A percentile compares a stretch with the other conserved stretches of the same genome.
Conservation (phyloP, 2,797 vertebrate species). For the Hypotaenidia philippensis region DNA sequence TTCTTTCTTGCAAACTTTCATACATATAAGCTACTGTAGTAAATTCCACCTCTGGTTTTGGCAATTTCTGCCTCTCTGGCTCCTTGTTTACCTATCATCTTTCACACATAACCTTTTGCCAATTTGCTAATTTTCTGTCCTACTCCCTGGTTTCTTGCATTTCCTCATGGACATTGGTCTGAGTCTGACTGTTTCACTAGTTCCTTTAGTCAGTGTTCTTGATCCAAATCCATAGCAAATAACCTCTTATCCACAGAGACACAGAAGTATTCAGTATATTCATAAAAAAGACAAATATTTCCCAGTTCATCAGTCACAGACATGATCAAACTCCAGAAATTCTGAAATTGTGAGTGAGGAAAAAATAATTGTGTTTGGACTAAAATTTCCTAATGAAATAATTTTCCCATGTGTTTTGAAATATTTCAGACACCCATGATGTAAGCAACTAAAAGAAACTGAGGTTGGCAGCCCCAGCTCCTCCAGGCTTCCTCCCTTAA, state of each 20-base stretch:
- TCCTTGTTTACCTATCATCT: slow-evolving; percentile 46
- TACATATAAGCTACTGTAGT: not conserved
- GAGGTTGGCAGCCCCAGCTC: not conserved
- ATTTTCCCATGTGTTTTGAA: slow-evolving; percentile 20
- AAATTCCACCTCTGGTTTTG: slow-evolving; percentile 27
- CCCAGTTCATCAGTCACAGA: slow-evolving; percentile 31
- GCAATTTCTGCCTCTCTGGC: slow-evolving; percentile 15
- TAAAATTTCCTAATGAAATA: slow-evolving; percentile 42
- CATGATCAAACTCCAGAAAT: slow-evolving; percentile 14
- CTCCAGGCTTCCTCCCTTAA: not conserved
- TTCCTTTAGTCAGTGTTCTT: slow-evolving; percentile 11
- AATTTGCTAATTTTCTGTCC: slow-evolving; percentile 10
- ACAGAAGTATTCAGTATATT: slow-evolving; percentile 12
- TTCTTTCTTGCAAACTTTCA: not conserved
- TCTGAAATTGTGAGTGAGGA: slow-evolving; percentile 38
- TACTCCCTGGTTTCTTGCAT: slow-evolving; percentile 16
- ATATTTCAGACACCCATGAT: slow-evolving; percentile 9
- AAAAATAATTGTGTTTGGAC: slow-evolving; percentile 13
- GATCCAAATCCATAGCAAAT: slow-evolving; percentile 59
- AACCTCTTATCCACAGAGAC: slow-evolving; percentile 44
- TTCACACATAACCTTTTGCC: slow-evolving; percentile 32
- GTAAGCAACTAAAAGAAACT: not conserved
- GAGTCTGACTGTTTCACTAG: slow-evolving; percentile 8
- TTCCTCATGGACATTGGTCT: slow-evolving; percentile 44
- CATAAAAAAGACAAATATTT: slow-evolving; percentile 40